Conservation (phyloP, 2,888 invertebrate genomes). For the Macaria liturata region DNA sequence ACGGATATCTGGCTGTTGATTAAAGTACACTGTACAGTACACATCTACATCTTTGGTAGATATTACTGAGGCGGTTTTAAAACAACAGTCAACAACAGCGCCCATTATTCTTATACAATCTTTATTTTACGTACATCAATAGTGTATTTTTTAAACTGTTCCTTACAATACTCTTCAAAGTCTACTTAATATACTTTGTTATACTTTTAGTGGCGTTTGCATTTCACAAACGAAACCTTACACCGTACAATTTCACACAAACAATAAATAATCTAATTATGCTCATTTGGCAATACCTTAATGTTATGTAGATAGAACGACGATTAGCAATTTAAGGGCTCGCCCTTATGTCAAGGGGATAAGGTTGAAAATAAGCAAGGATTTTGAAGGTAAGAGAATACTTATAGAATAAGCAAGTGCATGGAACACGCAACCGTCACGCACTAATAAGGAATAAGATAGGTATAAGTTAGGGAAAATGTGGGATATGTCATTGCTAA, state of each 20-base stretch:
- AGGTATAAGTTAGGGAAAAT: conserved; percentile 33
- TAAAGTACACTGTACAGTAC: too few relatives aligned
- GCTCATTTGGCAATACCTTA: conserved; percentile 39
- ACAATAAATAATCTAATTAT: conserved; percentile 18
- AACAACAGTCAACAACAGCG: too few relatives aligned
- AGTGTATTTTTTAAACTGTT: too few relatives aligned
- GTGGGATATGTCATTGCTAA: not conserved
- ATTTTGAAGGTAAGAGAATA: conserved; percentile 9
- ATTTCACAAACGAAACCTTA: too few relatives aligned
- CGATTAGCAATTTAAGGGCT: conserved; percentile 13
- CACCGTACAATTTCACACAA: conserved; percentile 12
- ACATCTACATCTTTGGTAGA: too few relatives aligned
- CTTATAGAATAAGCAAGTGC: conserved; percentile 15
- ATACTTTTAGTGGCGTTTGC: too few relatives aligned
- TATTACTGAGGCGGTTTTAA: too few relatives aligned
- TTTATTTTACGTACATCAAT: too few relatives aligned
- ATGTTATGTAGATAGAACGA: conserved; percentile 24
- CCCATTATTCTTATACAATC: too few relatives aligned
- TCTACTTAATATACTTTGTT: too few relatives aligned
- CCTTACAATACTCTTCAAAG: too few relatives aligned
- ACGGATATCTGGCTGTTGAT: too few relatives aligned
- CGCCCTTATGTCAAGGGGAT: conserved; percentile 22
- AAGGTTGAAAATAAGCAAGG: conserved; percentile 31
- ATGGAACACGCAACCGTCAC: conserved; percentile 55
- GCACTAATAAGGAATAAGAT: conserved; percentile 61